Conservation (phyloP, 2,113 vertebrate genomes). For the Etia nguti region DNA sequence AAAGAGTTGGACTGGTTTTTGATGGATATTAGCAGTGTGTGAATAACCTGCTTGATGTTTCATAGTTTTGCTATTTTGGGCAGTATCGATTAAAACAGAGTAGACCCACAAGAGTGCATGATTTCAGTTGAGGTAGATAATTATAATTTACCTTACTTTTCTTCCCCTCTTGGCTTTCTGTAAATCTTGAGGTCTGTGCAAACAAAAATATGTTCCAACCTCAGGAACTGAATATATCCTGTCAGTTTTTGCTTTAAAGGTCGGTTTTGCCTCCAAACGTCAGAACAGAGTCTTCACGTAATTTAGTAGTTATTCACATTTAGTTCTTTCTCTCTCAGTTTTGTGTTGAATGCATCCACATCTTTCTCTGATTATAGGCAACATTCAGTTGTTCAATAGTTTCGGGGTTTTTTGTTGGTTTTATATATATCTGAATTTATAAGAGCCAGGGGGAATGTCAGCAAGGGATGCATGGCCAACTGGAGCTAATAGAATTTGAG, state of each 20-base stretch:
- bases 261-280: background rate
- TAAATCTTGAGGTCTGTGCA: background rate
- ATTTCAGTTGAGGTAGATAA: background rate
- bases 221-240: background rate
- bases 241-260: background rate
- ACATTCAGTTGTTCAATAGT: background rate
- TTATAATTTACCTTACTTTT: background rate
- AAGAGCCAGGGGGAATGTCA: background rate
- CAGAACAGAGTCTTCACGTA: background rate
- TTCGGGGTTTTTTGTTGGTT: fast-evolving
- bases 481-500: background rate
- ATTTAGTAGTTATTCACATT: background rate
- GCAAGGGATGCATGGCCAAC: background rate
- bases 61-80: background rate
- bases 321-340: background rate
- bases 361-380: background rate
- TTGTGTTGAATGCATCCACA: background rate
- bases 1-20: background rate
- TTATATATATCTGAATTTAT: background rate
- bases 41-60: background rate
- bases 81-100: background rate
- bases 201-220: background rate
- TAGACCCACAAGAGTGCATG: background rate
- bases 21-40: background rate
- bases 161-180: background rate